phyloP scores from a whole-genome alignment of 2,113 vertebrate genomes.

The Shinisaurus crocodilurus region DNA sequence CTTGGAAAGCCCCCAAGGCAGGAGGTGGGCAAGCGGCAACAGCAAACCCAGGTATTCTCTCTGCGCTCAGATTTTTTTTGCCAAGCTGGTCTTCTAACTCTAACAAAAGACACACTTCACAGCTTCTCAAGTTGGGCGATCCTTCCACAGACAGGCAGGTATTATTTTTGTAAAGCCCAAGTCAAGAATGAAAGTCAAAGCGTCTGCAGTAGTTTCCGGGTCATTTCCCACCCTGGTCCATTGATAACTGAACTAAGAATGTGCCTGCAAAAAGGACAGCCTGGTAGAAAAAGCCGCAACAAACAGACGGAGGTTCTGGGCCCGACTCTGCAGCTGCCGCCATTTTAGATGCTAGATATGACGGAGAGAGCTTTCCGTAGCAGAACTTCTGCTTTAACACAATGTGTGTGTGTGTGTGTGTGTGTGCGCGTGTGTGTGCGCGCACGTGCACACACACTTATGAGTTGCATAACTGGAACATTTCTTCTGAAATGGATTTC shows the following conservation, averaged over 20 bases:
- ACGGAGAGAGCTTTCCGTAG: background rate
- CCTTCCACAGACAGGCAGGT: background rate
- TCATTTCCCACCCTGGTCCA: background rate
- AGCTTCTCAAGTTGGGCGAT: background rate
- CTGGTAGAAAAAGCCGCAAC: background rate
- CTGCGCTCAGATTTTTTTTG: background rate
- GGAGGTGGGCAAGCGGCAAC: background rate
- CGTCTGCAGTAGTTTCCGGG: background rate
- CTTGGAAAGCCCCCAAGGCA: too few species aligned
- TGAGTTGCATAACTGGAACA: conserved; percentile 35
- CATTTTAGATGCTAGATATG: background rate
- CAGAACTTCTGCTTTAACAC: background rate
- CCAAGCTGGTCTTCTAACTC: background rate
- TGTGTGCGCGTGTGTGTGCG: conserved; percentile 48
- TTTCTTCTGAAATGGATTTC: conserved; percentile 33
- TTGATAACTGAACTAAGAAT: background rate
- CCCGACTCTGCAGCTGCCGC: background rate
- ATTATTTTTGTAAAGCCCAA: background rate
- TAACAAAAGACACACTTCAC: background rate
- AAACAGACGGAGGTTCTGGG: background rate
- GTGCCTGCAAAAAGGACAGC: background rate
- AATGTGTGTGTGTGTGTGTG: background rate
- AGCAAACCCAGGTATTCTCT: background rate
- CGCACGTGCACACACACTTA: background rate
- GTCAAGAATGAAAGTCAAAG: background rate